A percentile compares a stretch with the other conserved stretches of the same genome.
phyloP scores from a whole-genome alignment of 2,113 vertebrate species.

The Mustela lutreola region DNA sequence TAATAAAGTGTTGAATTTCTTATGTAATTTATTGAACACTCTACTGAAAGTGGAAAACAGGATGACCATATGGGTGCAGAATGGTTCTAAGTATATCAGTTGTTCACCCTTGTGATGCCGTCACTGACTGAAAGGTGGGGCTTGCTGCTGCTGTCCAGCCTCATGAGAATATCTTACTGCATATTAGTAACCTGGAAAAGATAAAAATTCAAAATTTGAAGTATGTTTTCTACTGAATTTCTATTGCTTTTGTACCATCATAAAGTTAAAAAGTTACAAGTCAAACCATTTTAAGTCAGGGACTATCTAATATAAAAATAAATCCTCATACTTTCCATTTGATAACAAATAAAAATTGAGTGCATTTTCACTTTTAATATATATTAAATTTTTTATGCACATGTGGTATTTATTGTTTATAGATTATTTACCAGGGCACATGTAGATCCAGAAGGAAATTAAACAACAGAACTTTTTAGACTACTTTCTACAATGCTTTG shows the following conservation, averaged over 20 bases:
- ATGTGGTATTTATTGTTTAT: neutral
- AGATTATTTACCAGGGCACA: neutral
- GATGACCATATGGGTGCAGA: neutral
- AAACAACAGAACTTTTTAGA: neutral
- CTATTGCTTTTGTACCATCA: neutral
- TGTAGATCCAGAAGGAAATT: neutral
- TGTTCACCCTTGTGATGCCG: neutral
- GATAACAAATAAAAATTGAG: neutral
- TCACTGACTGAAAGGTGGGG: neutral
- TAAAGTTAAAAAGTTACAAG: neutral
- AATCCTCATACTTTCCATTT: neutral
- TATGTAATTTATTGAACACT: neutral
- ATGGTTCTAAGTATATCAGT: neutral
- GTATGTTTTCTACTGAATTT: neutral
- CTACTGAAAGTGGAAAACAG: neutral
- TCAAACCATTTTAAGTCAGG: neutral
- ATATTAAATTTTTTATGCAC: neutral
- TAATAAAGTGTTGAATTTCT: neutral
- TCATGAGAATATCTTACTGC: neutral
- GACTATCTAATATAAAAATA: neutral
- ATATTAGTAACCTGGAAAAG: neutral
- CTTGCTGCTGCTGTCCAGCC: neutral
- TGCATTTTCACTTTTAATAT: neutral
- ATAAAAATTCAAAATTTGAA: neutral
- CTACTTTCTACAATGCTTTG: neutral